phyloP scores from a whole-genome alignment of 2,888 invertebrate genomes.

The Drepana falcataria region DNA sequence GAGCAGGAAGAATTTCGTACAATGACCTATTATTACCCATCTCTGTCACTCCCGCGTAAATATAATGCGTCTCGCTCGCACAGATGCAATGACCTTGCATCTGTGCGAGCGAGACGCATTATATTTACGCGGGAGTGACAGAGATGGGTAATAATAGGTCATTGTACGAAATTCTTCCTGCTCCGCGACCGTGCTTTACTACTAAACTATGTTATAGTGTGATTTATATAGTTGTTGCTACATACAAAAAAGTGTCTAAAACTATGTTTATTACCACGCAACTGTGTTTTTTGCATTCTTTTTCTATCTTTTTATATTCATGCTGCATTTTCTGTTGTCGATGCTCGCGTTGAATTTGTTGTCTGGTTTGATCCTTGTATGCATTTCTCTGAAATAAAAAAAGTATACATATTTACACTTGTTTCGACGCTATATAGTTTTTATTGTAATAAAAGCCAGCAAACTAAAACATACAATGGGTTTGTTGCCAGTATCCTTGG shows the following conservation, averaged over 20 bases:
- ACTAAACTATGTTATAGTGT: no score
- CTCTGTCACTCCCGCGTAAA: no score
- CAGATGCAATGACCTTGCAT: no score
- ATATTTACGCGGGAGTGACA: no score
- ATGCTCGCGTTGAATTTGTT: constrained; percentile 42
- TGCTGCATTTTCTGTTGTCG: constrained; percentile 57
- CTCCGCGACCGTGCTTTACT: no score
- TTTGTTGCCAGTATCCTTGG: constrained; percentile 45
- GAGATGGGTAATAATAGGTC: no score
- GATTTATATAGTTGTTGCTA: background rate
- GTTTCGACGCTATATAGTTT: background rate
- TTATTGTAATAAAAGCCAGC: background rate
- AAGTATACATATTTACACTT: background rate
- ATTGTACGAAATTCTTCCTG: no score
- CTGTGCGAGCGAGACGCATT: no score
- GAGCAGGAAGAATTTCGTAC: no score
- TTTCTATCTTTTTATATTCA: constrained; percentile 58
- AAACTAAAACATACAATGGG: constrained; percentile 44
- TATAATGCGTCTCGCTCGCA: no score
- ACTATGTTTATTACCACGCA: constrained; percentile 30
- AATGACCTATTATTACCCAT: no score
- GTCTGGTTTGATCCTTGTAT: constrained; percentile 53
- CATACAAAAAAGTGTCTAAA: constrained; percentile 2
- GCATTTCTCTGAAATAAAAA: constrained; percentile 45
- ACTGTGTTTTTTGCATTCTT: constrained; percentile 44